Base-by-base conservation (phyloP, 2,888 invertebrate species). In the Apocheima hispidaria region DNA sequence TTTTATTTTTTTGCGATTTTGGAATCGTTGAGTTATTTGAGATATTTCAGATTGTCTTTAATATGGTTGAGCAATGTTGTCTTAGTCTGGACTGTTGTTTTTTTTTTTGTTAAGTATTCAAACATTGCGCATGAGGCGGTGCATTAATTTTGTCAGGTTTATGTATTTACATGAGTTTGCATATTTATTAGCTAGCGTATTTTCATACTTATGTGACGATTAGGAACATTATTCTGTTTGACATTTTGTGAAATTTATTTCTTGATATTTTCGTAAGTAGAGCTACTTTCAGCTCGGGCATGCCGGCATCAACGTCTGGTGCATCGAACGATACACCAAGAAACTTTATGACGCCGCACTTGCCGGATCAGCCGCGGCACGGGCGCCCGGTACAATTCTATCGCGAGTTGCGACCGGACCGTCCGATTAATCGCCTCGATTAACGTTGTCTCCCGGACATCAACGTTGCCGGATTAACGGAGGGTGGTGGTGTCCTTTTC, bases 311-410 rank as follows among this genome's bases (percentile, higher is more conserved):
- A 89, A 85, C 86, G 91, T 90, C 88, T 90, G 91, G 91, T 91
- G 92, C 91, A 92, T 92, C 91, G 92, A 90, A 92, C 92, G 91
- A 92, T 92, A 92, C 91, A 91, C 88, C 48, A 91, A 92, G 90
- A 92, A 92, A 92, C 91, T 92, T 91, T 92, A 92, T 90, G 92
- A 90, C 83, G 86, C 86, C 89, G 89, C 90, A 90, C 91, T 90
- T 85, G 91, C 84, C 84, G 83, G 83, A 82, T 80, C 89, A 81
- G 79, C 83, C 87, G 89, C 83, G 85, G 83, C 81, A 84, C 84
- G 82, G 83, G 84, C 84, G 82, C 83, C 86, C 83, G 88, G 82
- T 88, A 86, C 88, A 84, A 86, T 88, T 84, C 84, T 82, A 89
- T 89, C 90, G 87, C 84, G 87, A 81, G 83, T 78, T 79, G 78